These are phyloP conservation scores for Mastigias papua DNA, from an alignment of 30 jellyfish, hydroid and myxozoan species.

Conservation along the genomic window DNA sequence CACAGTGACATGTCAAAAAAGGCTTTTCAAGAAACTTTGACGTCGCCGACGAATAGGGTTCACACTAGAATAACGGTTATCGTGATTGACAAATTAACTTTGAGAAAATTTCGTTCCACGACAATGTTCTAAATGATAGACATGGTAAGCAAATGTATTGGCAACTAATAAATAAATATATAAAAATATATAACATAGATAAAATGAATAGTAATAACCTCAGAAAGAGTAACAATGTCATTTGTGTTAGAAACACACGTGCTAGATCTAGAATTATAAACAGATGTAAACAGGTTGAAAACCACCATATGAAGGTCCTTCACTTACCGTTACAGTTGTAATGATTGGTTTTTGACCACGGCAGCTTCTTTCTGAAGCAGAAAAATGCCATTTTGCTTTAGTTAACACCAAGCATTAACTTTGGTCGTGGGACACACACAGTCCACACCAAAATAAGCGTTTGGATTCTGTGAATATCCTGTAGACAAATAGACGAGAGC, in stretches of 20 bases:
- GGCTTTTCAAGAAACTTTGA: too few relatives aligned
- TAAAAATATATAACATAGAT: background rate
- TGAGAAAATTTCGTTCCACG: too few relatives aligned
- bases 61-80: too few relatives aligned
- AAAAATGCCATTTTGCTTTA: slow-evolving; percentile 58
- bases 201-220: background rate
- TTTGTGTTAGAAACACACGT: background rate
- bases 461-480: too few relatives aligned
- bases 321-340: slow-evolving; percentile 61
- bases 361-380: slow-evolving; percentile 68
- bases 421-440: too few relatives aligned
- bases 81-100: too few relatives aligned
- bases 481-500: background rate
- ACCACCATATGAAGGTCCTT: background rate
- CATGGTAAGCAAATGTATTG: too few relatives aligned
- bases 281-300: background rate
- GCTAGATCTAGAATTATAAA: background rate
- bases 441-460: too few relatives aligned
- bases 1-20: too few relatives aligned
- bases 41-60: too few relatives aligned
- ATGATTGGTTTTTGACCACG: slow-evolving; percentile 66
- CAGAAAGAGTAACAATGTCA: background rate
- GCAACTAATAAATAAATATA: too few relatives aligned
- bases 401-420: background rate
- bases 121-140: too few relatives aligned